Base-by-base conservation (phyloP, 2,888 invertebrate species). In the Prenolepis imparis region DNA sequence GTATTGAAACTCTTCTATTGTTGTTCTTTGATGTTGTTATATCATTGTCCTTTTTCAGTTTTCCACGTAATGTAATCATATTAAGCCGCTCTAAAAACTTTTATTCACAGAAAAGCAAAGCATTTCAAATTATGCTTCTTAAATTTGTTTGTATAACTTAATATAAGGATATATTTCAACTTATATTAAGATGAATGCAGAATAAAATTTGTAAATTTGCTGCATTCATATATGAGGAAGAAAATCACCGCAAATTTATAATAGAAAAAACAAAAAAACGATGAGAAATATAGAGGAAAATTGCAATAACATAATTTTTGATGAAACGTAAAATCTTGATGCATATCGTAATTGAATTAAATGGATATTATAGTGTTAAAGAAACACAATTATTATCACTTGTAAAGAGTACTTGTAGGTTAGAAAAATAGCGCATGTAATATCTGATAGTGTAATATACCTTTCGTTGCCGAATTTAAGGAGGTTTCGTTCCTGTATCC, bases 11-110 rank as follows among this genome's bases (percentile, higher is more conserved):
- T 93, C 97, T 95, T 94, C 96, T 96, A 82, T 92, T 94, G 74
- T 88, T 87, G 84, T 86, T 88, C 85, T 92, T 93, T 11, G 92
- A 86, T 84, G 92, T 93, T 63, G 94, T 93, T 86, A 95, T 92
- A 87, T 95, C 95, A 91, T 95, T 95, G 87, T 97, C 96, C 91
- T 96, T 97, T 94, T 97, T 97, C 90, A 97, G 95, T 93, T 97
- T 97, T 93, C 97, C 97, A 93, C 97, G 96, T 91, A 97, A 95
- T 66, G 97, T 97, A 93, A 97, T 97, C 97, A 97, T 97, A 81
- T 86, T 88, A 88, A 59, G 66, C 63, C 57, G 73, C 21, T 68
- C 39, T n/a, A 73, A 36, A 24, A 82, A 63, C 15, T 44, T 70
- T 24, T 44, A 36, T 85, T 72, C 44, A 41, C 6, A 44, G 18